A percentile compares a stretch with the other conserved stretches of the same genome.
These are phyloP conservation scores for Toxostoma redivivum DNA, from an alignment of 2,113 vertebrate species.

Conservation along the genomic window DNA sequence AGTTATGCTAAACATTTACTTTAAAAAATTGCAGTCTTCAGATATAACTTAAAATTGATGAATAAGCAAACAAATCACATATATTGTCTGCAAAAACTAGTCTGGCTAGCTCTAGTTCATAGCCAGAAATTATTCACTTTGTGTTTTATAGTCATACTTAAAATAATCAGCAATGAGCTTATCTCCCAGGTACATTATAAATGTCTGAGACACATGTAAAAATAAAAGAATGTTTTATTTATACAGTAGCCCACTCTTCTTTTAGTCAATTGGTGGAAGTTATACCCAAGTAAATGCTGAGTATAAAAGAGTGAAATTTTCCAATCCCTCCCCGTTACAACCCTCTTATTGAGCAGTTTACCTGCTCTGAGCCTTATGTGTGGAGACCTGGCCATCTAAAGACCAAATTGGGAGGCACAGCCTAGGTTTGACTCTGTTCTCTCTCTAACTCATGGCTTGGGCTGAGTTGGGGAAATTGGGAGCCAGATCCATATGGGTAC, in stretches of 20 bases:
- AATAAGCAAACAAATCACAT: background rate
- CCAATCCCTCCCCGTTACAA: rapidly evolving
- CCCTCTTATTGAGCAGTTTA: background rate
- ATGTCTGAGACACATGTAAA: background rate
- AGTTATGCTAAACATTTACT: background rate
- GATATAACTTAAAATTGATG: background rate
- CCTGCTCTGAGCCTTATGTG: background rate
- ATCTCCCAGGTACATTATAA: background rate
- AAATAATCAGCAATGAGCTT: background rate
- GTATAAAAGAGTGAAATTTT: background rate
- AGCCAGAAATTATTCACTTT: background rate
- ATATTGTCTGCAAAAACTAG: background rate
- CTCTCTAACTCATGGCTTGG: background rate
- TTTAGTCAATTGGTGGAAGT: background rate
- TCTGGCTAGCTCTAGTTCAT: background rate
- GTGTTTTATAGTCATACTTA: background rate
- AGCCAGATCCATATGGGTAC: background rate
- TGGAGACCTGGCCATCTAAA: background rate
- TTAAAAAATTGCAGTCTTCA: background rate
- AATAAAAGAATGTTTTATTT: background rate
- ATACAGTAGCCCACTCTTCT: background rate
- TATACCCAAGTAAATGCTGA: background rate
- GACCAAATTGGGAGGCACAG: background rate
- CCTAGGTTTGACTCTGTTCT: background rate
- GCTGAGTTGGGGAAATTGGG: background rate